phyloP scores from a whole-genome alignment of 2,797 vertebrate species.

The Micrastur ruficollis region DNA sequence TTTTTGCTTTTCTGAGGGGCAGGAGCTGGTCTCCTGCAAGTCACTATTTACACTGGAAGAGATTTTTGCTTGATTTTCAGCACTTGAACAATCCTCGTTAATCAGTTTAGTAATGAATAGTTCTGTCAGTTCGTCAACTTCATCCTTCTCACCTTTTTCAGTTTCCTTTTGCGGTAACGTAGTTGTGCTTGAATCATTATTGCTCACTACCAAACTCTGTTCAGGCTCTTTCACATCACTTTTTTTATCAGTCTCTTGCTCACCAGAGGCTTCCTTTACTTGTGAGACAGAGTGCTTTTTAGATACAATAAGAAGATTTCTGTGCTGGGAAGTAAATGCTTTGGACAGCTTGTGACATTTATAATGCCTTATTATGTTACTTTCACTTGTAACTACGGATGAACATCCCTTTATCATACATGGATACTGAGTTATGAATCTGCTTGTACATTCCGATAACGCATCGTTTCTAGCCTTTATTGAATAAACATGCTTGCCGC shows the following conservation, averaged over 20 bases:
- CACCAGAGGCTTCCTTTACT: constrained; percentile 71
- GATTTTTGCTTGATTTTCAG: constrained; percentile 70
- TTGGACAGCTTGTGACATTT: constrained; percentile 93
- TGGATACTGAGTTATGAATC: constrained; percentile 88
- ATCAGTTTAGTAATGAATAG: constrained; percentile 82
- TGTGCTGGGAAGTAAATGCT: constrained; percentile 89
- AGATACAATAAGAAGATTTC: constrained; percentile 91
- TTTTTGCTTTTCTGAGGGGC: constrained; percentile 74
- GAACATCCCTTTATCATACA: constrained; percentile 97
- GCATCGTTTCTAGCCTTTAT: constrained; percentile 90
- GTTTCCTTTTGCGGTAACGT: constrained; percentile 60
- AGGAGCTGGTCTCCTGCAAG: constrained; percentile 65
- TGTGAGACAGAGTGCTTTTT: constrained; percentile 80
- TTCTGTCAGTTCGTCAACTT: constrained; percentile 81
- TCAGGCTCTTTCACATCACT: constrained; percentile 66
- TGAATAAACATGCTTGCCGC: constrained; percentile 80
- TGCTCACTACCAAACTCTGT: neutral
- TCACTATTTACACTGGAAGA: constrained; percentile 69
- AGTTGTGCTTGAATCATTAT: constrained; percentile 63
- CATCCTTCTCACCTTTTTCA: constrained; percentile 77
- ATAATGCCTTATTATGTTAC: constrained; percentile 92
- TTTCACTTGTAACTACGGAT: constrained; percentile 89
- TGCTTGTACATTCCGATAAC: constrained; percentile 87
- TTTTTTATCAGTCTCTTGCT: constrained; percentile 57
- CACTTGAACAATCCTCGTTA: constrained; percentile 76